A percentile compares a stretch with the other conserved stretches of the same genome.
phyloP scores from a whole-genome alignment of 53 echinoderm and acorn worm genomes.

The Hippasteria phrygiana region DNA sequence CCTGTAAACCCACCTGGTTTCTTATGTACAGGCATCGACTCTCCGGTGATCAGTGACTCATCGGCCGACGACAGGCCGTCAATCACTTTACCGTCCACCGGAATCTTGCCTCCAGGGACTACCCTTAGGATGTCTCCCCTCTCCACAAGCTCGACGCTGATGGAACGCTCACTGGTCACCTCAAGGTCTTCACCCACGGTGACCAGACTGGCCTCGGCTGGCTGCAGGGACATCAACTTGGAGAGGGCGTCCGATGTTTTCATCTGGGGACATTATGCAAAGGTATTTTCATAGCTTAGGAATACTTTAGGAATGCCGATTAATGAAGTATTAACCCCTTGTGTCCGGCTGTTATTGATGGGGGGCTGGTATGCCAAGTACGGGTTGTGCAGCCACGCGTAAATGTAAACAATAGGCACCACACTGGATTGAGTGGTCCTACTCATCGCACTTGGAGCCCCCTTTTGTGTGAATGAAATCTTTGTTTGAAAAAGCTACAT shows the following conservation, averaged over 20 bases:
- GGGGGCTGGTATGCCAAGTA: no score
- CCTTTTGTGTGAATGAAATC: no score
- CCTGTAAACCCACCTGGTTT: slow-evolving; percentile 93
- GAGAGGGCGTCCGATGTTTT: slow-evolving; percentile 98
- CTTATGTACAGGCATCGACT: slow-evolving; percentile 96
- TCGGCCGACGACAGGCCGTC: slow-evolving; percentile 88
- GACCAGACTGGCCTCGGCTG: slow-evolving; percentile 89
- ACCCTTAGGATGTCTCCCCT: slow-evolving; percentile 87
- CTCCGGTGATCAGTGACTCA: slow-evolving; percentile 95
- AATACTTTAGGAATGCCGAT: no score
- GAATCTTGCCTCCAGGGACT: slow-evolving; percentile 91
- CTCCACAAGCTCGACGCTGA: slow-evolving; percentile 90
- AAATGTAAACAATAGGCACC: no score
- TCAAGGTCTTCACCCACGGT: slow-evolving; percentile 70
- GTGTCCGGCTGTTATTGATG: no score
- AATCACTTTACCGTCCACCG: slow-evolving; percentile 95
- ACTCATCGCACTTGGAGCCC: no score
- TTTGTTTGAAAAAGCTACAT: no score
- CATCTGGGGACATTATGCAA: slow-evolving; percentile 50
- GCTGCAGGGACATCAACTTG: slow-evolving; percentile 96
- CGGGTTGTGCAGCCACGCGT: no score
- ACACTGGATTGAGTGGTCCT: no score
- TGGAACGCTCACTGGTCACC: slow-evolving; percentile 68
- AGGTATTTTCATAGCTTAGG: background rate
- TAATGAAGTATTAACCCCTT: no score